Conservation (phyloP, 2,113 vertebrate species). For the Xiphias gladius region DNA sequence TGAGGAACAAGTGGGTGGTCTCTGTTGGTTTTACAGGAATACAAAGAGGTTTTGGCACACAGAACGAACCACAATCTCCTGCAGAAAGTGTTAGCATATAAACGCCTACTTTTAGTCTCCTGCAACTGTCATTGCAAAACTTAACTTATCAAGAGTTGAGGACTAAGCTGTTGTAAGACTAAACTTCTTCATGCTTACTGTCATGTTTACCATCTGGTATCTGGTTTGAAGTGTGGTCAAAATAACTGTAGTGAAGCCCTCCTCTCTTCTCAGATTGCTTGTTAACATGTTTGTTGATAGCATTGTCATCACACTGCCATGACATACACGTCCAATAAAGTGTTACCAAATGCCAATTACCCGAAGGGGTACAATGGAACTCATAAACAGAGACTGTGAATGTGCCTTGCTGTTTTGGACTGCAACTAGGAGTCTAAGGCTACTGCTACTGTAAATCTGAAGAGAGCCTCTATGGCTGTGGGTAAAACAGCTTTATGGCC, state of each 20-base stretch:
- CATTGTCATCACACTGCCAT: conserved; percentile 28
- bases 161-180: background rate
- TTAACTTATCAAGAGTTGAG: background rate
- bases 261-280: conserved; percentile 16
- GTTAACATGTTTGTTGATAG: conserved; percentile 38
- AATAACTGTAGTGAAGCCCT: background rate
- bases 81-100: too few species aligned
- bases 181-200: background rate
- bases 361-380: conserved; percentile 39
- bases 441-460: conserved; percentile 71
- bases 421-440: conserved; percentile 31
- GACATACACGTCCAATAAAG: conserved; percentile 44
- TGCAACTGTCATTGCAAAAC: too few species aligned
- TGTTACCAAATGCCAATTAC: conserved; percentile 67
- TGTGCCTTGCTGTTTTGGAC: conserved; percentile 27
- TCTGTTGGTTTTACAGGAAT: too few species aligned
- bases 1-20: too few species aligned
- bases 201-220: background rate
- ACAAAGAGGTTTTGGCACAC: too few species aligned
- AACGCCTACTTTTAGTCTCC: too few species aligned
- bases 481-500: conserved; percentile 73
- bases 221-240: background rate
- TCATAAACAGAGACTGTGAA: conserved; percentile 62
- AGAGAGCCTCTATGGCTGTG: conserved; percentile 44
- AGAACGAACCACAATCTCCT: too few species aligned